These are phyloP conservation scores for Chionomys nivalis DNA, from an alignment of 2,113 vertebrate genomes.

Conservation along the genomic window DNA sequence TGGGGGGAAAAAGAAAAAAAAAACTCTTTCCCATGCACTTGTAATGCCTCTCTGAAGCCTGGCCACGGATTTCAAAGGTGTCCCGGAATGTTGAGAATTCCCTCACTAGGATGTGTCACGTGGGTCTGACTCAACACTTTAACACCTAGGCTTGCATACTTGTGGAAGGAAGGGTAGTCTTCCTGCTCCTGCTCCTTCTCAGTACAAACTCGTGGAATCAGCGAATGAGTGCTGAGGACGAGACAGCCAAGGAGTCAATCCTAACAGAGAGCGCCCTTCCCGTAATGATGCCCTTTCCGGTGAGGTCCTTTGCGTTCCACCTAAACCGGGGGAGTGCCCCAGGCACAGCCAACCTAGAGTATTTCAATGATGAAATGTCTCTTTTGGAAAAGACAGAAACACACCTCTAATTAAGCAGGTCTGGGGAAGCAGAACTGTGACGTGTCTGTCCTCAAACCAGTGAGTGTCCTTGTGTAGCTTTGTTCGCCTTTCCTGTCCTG, in stretches of 20 bases:
- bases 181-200: background rate
- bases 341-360: background rate
- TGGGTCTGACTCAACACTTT: constrained; percentile 19
- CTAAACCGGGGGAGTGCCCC: background rate
- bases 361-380: constrained; percentile 16
- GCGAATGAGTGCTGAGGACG: background rate
- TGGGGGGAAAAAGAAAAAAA: background rate
- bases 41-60: background rate
- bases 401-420: background rate
- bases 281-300: background rate
- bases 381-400: background rate
- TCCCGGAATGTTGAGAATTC: constrained; percentile 7
- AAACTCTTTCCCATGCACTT: background rate
- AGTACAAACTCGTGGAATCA: background rate
- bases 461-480: background rate
- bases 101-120: background rate
- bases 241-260: background rate
- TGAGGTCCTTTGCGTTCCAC: background rate
- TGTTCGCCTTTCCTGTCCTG: background rate
- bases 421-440: background rate
- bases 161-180: background rate
- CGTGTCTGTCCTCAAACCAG: background rate
- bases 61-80: background rate
- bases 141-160: background rate
- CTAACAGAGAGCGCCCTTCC: background rate